These are phyloP conservation scores for Rhaphigaster nebulosa DNA, from an alignment of 2,888 invertebrate genomes.

Conservation along the genomic window DNA sequence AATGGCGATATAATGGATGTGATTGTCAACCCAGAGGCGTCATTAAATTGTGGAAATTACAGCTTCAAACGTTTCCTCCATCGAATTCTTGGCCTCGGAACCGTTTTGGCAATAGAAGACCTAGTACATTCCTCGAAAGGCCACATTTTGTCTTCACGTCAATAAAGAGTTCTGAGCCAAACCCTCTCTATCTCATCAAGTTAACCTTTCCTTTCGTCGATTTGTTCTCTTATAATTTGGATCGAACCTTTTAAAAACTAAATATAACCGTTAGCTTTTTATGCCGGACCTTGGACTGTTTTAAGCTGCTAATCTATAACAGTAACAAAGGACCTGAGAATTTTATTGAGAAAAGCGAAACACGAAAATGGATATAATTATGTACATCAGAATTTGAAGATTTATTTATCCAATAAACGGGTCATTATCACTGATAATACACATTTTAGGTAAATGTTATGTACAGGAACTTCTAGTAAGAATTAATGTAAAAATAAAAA, in stretches of 20 bases:
- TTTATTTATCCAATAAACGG: no score
- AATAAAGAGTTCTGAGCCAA: background rate
- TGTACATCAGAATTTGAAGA: no score
- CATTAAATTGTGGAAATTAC: background rate
- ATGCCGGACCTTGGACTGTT: background rate
- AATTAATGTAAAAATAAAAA: no score
- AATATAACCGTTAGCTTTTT: constrained; percentile 18
- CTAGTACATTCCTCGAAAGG: background rate
- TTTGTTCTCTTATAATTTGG: background rate
- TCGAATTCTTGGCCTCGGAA: background rate
- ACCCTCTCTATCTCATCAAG: background rate
- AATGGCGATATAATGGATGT: no score
- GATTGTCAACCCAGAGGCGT: background rate
- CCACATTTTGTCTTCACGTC: background rate
- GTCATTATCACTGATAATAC: no score
- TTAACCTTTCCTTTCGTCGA: background rate
- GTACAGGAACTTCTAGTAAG: no score
- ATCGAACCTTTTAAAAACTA: constrained; percentile 4
- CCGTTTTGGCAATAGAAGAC: background rate
- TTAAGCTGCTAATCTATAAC: constrained; percentile 8
- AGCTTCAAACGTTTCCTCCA: background rate
- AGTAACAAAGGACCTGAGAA: background rate
- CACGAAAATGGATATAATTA: no score
- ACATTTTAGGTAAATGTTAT: no score
- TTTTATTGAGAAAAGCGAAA: background rate